Base-by-base conservation (phyloP, 2,113 vertebrate species). In the Anhinga rufa region DNA sequence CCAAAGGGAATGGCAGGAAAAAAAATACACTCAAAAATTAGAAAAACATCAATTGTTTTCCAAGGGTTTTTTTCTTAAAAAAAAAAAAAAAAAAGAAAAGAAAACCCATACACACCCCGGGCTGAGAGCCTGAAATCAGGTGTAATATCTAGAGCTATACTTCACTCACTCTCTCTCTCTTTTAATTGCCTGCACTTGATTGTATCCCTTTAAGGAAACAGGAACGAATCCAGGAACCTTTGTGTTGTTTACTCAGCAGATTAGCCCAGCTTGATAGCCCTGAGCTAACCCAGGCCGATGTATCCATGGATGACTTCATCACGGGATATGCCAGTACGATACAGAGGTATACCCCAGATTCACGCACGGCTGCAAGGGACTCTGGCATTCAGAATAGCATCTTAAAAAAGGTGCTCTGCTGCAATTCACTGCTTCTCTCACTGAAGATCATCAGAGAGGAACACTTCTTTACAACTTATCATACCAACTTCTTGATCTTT, bases 171-270 rank as follows among this genome's bases (percentile, higher is more conserved):
- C 48, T 44, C 38, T 44, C 71, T 91, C 69, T 84, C 80, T 94
- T 74, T 92, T 90, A 84, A 93, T 87, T 95, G 84, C 75, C 78
- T 88, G 55, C 66, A 49, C 71, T 91, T 91, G 83, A 81, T 52
- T 78, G 34, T 87, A 68, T 31, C 34, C 69, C 90, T 95, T 96
- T 95, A 89, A 97, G 93, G 93, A 93, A 96, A 95, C 69, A 96
- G 95, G 96, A 97, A 97, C 19, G 10, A 95, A 92, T 94, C 91
- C 95, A 96, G 94, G 95, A 96, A 95, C 78, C 76, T 94, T 82
- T 72, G 51, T 87, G 83, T 60, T 96, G 82, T 96, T 96, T 92
- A 88, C 57, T 89, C 86, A 97, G 66, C 40, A 77, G 91, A 97
- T 96, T 94, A 97, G 62, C 82, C 51, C 76, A 70, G 81, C 42